Evolutionary conservation across 1,140 invertebrate genomes (phyloP).

Genomic region (Halyomorpha halys): DNA sequence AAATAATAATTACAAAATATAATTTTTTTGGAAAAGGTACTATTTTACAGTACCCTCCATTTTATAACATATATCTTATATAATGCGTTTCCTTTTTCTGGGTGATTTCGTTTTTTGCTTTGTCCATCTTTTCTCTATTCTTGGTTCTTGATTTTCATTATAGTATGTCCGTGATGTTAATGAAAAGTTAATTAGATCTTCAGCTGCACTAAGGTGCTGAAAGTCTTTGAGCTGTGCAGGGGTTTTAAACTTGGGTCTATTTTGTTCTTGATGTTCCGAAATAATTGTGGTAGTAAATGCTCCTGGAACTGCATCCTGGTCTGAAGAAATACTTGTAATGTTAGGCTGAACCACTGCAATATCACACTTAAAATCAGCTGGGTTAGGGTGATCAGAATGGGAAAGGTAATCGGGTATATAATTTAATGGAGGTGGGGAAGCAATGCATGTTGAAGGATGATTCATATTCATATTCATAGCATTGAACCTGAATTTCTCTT

Average conservation of each 20-base stretch:
- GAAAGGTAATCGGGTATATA: neutral
- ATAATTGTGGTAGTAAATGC: neutral
- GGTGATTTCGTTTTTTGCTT: too few relatives aligned
- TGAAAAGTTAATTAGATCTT: constrained; percentile 1
- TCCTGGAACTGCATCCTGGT: neutral
- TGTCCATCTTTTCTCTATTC: too few relatives aligned
- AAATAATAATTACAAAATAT: too few relatives aligned
- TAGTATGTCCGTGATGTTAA: neutral
- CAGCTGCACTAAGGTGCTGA: neutral
- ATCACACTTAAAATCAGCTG: neutral
- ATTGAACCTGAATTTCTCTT: neutral
- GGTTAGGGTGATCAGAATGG: neutral
- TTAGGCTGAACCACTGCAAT: neutral
- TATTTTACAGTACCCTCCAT: too few relatives aligned
- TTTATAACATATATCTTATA: too few relatives aligned
- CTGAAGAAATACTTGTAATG: neutral
- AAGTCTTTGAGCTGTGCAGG: constrained; percentile 19
- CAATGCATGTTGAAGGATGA: neutral
- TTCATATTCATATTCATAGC: neutral
- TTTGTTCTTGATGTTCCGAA: neutral
- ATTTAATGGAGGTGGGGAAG: neutral
- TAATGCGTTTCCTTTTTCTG: too few relatives aligned
- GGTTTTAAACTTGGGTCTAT: constrained; percentile 14
- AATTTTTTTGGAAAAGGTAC: too few relatives aligned
- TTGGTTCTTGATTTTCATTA: neutral